Evolutionary conservation across 1,140 invertebrate species (phyloP).

Genomic region (Apolygus lucorum): DNA sequence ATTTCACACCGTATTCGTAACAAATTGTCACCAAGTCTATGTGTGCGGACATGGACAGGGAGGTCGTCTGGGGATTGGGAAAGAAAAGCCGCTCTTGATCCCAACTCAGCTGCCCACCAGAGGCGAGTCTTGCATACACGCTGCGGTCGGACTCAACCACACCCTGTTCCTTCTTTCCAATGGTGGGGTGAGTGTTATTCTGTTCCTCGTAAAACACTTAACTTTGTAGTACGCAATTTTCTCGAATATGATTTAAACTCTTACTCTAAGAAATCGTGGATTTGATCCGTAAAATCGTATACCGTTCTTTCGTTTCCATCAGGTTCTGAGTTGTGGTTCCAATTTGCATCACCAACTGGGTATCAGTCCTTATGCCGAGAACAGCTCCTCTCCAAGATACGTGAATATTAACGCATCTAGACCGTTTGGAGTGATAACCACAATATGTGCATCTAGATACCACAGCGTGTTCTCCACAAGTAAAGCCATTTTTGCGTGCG

Average conservation of each 20-base stretch:
- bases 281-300: no score
- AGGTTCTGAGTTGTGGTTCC: slow-evolving; percentile 56
- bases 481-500: slow-evolving; percentile 53
- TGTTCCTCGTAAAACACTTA: no score
- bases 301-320: slow-evolving; percentile 19
- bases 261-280: no score
- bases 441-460: slow-evolving; percentile 51
- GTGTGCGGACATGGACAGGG: slow-evolving; percentile 65
- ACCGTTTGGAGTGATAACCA: slow-evolving; percentile 38
- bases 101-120: slow-evolving; percentile 46
- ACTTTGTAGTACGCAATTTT: no score
- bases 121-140: slow-evolving; percentile 32
- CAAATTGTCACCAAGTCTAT: slow-evolving; percentile 48
- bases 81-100: slow-evolving; percentile 47
- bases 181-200: slow-evolving; percentile 41
- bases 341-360: slow-evolving; percentile 57
- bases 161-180: slow-evolving; percentile 53
- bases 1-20: slow-evolving; percentile 61
- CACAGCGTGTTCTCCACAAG: slow-evolving; percentile 59
- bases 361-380: slow-evolving; percentile 38
- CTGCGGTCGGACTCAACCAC: slow-evolving; percentile 50
- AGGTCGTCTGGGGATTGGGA: slow-evolving; percentile 54
- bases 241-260: no score
- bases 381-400: slow-evolving; percentile 39
- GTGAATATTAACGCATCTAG: slow-evolving; percentile 41